These are phyloP conservation scores for Pteria penguin DNA, from an alignment of 2,888 invertebrate species.

Conservation along the genomic window DNA sequence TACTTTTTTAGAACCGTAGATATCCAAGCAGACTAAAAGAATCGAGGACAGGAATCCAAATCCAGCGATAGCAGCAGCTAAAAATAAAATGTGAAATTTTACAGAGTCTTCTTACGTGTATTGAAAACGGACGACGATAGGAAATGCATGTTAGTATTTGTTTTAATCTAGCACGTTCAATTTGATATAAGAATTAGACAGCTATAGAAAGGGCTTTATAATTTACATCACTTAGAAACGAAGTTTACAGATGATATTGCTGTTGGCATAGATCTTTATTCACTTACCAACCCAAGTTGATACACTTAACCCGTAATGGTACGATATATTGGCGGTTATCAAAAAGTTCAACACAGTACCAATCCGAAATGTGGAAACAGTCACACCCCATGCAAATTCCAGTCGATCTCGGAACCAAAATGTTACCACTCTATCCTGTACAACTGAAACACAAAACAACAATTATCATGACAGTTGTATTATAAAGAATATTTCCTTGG, in stretches of 20 bases:
- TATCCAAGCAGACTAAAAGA: neutral
- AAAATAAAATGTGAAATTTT: too few relatives aligned
- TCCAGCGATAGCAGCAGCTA: neutral
- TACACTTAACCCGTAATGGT: neutral
- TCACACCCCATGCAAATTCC: neutral
- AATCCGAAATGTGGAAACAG: neutral
- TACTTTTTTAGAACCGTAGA: neutral
- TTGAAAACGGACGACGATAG: too few relatives aligned
- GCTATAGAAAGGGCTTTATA: too few relatives aligned
- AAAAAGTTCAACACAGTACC: conserved; percentile 6
- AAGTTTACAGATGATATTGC: too few relatives aligned
- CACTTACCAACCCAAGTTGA: neutral
- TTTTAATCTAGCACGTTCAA: too few relatives aligned
- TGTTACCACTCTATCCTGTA: neutral
- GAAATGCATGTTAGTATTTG: too few relatives aligned
- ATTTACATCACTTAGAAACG: too few relatives aligned
- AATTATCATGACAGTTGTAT: too few relatives aligned
- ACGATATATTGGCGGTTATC: neutral
- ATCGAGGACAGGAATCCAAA: neutral
- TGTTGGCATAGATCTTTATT: too few relatives aligned
- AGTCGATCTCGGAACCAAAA: neutral
- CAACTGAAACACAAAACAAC: neutral
- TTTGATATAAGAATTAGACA: too few relatives aligned
- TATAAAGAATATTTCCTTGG: too few relatives aligned
- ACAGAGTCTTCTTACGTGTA: too few relatives aligned